Evolutionary conservation across 2,797 vertebrate species (phyloP), one percentile per base, ranked within the genome.

Genomic region (Erpetoichthys calabaricus): DNA sequence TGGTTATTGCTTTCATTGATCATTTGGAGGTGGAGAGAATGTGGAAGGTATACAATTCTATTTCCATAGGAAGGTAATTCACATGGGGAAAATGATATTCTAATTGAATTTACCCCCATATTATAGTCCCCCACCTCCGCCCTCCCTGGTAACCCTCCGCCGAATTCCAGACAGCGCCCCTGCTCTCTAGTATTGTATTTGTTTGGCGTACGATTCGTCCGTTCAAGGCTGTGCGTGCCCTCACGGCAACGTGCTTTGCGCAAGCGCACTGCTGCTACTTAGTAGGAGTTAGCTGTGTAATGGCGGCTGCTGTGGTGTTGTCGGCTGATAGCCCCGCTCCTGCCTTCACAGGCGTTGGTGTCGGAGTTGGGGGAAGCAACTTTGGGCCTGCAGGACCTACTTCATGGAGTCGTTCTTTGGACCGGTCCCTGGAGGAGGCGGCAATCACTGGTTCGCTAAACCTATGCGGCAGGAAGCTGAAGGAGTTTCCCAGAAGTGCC

Each of bases 391-490:
- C 69, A 50, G 85, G 73, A 51, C 87, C 77, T 44, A 83, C 75
- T 42, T 87, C 91, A 3, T 97, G 93, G 91, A 94, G 89, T 73
- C 91, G 94, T 1, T 92, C 91, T 1, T 65, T 98, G 55, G 94
- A 97, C 63, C 84, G 94, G 62, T 89, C 94, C 3, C 71, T 97
- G 65, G 94, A 98, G 64, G 94, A 98, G 74, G 93, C 93, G 53
- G 80, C 89, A 66, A 80, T 86, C 62, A 95, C 89, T 62, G 93
- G 95, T 59, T 73, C 77, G 51, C 89, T 97, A 51, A 95, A 86
- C 73, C 79, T 98, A 64, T 94, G 92, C 82, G 94, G 94, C 88
- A 88, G 95, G 90, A 98, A 98, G 70, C 86, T 97, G 73, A 90
- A 94, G 78, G 95, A 98, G 81, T 97, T 93, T 64, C 95, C 95